Evolutionary conservation across 2,888 invertebrate species (phyloP).

Genomic region (Helicoverpa assulta): DNA sequence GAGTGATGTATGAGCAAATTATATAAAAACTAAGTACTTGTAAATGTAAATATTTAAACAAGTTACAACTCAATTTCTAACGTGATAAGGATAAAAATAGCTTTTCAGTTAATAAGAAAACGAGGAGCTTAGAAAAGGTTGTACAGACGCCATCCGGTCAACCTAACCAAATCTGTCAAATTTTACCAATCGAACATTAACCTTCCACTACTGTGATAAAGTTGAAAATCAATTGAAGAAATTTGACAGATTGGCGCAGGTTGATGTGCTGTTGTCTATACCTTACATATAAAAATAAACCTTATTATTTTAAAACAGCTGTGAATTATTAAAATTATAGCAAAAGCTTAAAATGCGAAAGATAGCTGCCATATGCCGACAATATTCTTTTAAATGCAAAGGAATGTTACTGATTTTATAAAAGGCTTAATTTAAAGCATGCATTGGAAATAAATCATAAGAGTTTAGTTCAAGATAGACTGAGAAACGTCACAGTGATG

Average conservation of each 20-base stretch:
- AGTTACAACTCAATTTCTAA: constrained; percentile 4
- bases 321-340: not conserved
- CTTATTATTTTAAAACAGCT: not conserved
- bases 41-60: constrained; percentile 27
- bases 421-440: constrained; percentile 30
- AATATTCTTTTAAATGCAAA: constrained; percentile 36
- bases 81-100: not conserved
- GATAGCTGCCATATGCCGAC: constrained; percentile 16
- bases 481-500: not conserved
- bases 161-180: too few species aligned
- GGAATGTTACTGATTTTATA: constrained; percentile 38
- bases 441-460: constrained; percentile 1
- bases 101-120: not conserved
- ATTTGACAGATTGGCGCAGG: too few species aligned
- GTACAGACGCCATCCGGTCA: too few species aligned
- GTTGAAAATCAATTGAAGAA: too few species aligned
- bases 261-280: too few species aligned
- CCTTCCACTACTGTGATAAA: too few species aligned
- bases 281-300: not conserved
- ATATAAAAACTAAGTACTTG: constrained; percentile 33
- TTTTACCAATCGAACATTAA: too few species aligned
- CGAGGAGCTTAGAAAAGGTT: not conserved
- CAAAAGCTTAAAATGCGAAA: constrained; percentile 19
- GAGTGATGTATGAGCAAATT: constrained; percentile 60
- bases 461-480: not conserved